Evolutionary conservation across 1,140 invertebrate species (phyloP).

Genomic region (Trichoplusia ni): DNA sequence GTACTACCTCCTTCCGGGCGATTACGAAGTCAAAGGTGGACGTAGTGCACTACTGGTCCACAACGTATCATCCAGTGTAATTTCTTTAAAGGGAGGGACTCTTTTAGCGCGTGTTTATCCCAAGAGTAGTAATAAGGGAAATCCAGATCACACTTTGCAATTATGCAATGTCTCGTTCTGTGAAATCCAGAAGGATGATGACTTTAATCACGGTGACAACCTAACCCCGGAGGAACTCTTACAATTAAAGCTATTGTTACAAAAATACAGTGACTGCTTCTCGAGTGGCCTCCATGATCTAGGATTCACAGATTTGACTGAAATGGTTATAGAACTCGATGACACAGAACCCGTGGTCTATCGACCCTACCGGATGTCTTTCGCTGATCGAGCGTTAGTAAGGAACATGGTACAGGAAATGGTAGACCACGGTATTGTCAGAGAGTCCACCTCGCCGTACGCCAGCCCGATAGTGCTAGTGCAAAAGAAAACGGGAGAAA

Average conservation of each 20-base stretch:
- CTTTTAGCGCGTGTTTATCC: conserved; percentile 11
- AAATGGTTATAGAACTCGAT: conserved; percentile 44
- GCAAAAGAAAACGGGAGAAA: conserved; percentile 50
- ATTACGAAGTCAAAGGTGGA: conserved; percentile 28
- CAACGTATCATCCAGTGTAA: conserved; percentile 10
- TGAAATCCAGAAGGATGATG: conserved; percentile 3
- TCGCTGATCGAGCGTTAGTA: conserved; percentile 29
- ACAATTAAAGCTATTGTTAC: conserved; percentile 28
- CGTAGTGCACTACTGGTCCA: conserved; percentile 24
- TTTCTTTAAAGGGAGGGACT: conserved; percentile 4
- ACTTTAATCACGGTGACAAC: neutral
- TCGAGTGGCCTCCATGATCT: conserved; percentile 35
- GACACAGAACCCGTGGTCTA: conserved; percentile 35
- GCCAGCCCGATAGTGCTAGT: conserved; percentile 51
- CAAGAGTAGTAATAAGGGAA: neutral
- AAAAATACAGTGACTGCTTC: conserved; percentile 39
- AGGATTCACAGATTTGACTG: conserved; percentile 32
- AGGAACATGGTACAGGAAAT: conserved; percentile 39
- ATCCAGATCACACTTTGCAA: neutral
- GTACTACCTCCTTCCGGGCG: conserved; percentile 30
- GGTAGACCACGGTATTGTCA: conserved; percentile 34
- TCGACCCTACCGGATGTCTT: conserved; percentile 33
- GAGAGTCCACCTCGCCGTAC: conserved; percentile 45
- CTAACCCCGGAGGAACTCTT: conserved; percentile 22
- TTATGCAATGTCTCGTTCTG: conserved; percentile 10